Evolutionary conservation across 2,888 invertebrate species (phyloP).

Genomic region (Galeruca laticollis): DNA sequence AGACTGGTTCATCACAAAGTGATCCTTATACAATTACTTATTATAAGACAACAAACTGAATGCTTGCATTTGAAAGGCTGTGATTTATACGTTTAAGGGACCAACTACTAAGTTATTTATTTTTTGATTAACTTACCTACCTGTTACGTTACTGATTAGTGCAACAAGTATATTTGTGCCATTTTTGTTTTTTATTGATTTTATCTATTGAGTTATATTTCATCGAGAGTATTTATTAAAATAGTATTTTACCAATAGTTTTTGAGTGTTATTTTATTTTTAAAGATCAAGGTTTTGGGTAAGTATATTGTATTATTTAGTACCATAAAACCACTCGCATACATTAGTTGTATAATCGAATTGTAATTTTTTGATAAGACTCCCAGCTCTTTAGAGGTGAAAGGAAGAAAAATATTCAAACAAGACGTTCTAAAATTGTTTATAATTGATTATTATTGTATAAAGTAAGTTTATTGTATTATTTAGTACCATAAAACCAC

Average conservation of each 20-base stretch:
- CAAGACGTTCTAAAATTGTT: too few relatives aligned
- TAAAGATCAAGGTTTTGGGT: too few relatives aligned
- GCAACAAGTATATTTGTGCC: slow-evolving; percentile 44
- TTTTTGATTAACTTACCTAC: slow-evolving; percentile 37
- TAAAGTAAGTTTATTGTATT: too few relatives aligned
- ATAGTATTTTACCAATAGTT: slow-evolving; percentile 24
- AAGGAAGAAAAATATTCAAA: too few relatives aligned
- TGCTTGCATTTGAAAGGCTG: slow-evolving; percentile 65
- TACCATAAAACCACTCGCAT: too few relatives aligned
- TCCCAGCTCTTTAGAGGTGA: too few relatives aligned
- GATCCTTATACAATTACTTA: slow-evolving; percentile 44
- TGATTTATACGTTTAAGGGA: slow-evolving; percentile 65
- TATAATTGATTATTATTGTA: too few relatives aligned
- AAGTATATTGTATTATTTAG: too few relatives aligned
- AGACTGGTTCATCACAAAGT: slow-evolving; percentile 45
- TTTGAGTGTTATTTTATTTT: slow-evolving; percentile 9
- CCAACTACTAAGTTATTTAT: slow-evolving; percentile 56
- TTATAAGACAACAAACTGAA: slow-evolving; percentile 42
- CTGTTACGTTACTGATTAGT: slow-evolving; percentile 35
- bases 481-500: too few relatives aligned
- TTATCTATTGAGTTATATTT: slow-evolving; percentile 28
- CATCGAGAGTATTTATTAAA: slow-evolving; percentile 31
- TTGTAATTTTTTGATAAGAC: too few relatives aligned
- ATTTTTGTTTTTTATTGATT: slow-evolving; percentile 41
- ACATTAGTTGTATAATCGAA: too few relatives aligned